These are phyloP conservation scores for Aphelenchoides besseyi DNA, from an alignment of 1,140 invertebrate genomes.

Conservation along the genomic window DNA sequence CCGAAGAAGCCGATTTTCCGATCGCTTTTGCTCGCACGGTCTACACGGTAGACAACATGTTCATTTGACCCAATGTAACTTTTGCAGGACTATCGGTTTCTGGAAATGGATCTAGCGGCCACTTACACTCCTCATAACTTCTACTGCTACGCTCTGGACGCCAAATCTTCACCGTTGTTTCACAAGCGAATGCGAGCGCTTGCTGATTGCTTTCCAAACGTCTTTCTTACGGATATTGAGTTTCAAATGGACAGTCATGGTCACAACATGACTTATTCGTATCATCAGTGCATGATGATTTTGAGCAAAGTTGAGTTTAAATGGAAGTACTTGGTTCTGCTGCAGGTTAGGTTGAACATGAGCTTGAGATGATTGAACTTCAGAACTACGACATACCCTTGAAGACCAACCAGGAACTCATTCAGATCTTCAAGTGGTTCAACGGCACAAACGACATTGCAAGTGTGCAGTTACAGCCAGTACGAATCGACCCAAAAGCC, in stretches of 20 bases:
- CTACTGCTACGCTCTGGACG: conserved; percentile 33
- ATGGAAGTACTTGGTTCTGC: conserved; percentile 30
- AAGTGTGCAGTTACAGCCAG: neutral
- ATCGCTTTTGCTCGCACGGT: conserved; percentile 41
- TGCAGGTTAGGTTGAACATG: conserved; percentile 22
- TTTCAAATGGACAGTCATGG: conserved; percentile 22
- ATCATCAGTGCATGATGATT: conserved; percentile 22
- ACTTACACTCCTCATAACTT: conserved; percentile 32
- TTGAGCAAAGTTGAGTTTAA: neutral
- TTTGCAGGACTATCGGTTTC: conserved; percentile 32
- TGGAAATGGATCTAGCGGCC: conserved; percentile 30
- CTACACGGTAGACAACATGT: conserved; percentile 23
- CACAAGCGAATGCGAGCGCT: conserved; percentile 22
- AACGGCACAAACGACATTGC: conserved; percentile 21
- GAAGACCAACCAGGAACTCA: conserved; percentile 22
- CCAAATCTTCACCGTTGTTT: conserved; percentile 21
- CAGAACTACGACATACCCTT: conserved; percentile 14
- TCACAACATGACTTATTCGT: conserved; percentile 26
- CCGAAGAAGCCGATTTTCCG: conserved; percentile 37
- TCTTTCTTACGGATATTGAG: conserved; percentile 11
- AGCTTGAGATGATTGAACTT: neutral
- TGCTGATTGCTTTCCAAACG: conserved; percentile 29
- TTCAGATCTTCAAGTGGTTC: conserved; percentile 19
- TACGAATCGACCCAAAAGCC: neutral
- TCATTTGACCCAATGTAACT: neutral